These are phyloP conservation scores for Caenorhabditis sinica DNA, from an alignment of 2,888 invertebrate genomes.

Conservation along the genomic window DNA sequence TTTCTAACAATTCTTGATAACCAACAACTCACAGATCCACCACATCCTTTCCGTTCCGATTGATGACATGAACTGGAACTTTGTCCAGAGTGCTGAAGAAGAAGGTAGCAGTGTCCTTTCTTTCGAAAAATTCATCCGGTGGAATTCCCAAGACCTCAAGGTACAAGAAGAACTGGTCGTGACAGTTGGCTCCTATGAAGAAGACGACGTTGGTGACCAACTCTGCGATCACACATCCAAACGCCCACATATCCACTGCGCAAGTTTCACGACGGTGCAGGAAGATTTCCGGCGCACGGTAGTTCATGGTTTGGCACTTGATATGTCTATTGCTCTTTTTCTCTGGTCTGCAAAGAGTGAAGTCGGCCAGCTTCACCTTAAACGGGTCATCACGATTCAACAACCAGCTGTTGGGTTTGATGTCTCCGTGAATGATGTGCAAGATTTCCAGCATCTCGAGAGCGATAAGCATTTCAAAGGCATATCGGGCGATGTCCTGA, in stretches of 20 bases:
- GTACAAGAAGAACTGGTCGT: conserved; percentile 19
- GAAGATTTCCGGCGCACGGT: conserved; percentile 19
- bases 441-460: neutral
- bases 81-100: neutral
- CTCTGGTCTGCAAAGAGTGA: neutral
- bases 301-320: neutral
- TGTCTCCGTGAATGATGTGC: conserved; percentile 17
- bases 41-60: neutral
- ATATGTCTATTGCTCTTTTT: neutral
- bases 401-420: conserved; percentile 14
- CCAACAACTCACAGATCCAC: neutral
- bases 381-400: neutral
- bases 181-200: neutral
- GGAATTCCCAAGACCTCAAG: neutral
- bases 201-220: neutral
- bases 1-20: neutral
- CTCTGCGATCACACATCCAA: conserved; percentile 19
- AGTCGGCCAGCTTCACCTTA: neutral
- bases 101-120: neutral
- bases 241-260: conserved; percentile 24
- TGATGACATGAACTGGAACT: neutral
- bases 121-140: neutral
- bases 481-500: conserved; percentile 1
- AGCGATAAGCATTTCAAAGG: neutral
- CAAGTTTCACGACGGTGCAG: neutral